Conservation (phyloP, 1,140 invertebrate species). For the Gerris buenoi region DNA sequence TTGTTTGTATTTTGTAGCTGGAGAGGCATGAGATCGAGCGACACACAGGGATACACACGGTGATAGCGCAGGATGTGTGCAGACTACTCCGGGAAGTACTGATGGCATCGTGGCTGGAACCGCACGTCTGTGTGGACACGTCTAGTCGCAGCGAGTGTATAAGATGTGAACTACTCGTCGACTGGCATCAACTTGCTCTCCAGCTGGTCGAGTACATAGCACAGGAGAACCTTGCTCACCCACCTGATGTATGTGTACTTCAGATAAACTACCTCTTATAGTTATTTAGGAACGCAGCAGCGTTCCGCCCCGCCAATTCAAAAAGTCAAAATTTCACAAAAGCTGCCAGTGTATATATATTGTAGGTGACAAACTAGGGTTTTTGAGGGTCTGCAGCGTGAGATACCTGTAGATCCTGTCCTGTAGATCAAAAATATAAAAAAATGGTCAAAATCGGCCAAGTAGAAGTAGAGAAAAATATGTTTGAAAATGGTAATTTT, state of each 20-base stretch:
- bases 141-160: constrained; percentile 50
- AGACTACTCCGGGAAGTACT: constrained; percentile 70
- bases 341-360: no score
- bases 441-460: no score
- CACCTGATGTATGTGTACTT: constrained; percentile 50
- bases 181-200: constrained; percentile 82
- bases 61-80: constrained; percentile 57
- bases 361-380: no score
- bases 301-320: no score
- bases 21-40: constrained; percentile 81
- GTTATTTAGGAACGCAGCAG: no score
- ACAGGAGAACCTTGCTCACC: constrained; percentile 51
- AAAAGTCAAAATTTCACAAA: no score
- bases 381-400: no score
- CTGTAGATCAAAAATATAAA: no score
- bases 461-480: no score
- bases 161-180: constrained; percentile 79
- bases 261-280: no score
- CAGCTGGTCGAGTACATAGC: constrained; percentile 64
- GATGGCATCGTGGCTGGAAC: constrained; percentile 14
- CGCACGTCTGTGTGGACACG: constrained; percentile 21
- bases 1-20: constrained; percentile 62
- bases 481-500: no score
- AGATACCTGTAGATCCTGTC: no score
- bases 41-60: constrained; percentile 62